These are phyloP conservation scores for Origma solitaria DNA, from an alignment of 2,113 vertebrate genomes.

Conservation along the genomic window DNA sequence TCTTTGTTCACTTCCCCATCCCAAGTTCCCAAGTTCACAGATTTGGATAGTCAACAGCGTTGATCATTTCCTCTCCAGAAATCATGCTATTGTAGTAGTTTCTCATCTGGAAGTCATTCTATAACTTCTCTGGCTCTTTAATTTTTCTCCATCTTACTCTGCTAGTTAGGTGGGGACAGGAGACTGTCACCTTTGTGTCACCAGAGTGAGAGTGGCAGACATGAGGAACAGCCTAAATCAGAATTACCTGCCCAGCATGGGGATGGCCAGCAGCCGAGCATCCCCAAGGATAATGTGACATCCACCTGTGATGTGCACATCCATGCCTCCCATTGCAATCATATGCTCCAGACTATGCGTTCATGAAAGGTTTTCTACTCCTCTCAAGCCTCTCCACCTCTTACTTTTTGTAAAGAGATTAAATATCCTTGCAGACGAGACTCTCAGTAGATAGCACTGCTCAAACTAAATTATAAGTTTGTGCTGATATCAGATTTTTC, in stretches of 20 bases:
- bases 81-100: neutral
- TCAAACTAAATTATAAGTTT: neutral
- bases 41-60: neutral
- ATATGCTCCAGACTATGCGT: neutral
- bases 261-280: neutral
- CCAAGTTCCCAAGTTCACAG: neutral
- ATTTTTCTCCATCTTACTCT: neutral
- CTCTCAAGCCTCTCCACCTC: neutral
- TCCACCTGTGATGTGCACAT: neutral
- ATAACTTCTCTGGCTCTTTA: rapidly evolving
- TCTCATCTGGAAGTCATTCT: neutral
- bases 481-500: neutral
- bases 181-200: neutral
- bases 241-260: neutral
- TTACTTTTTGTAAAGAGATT: neutral
- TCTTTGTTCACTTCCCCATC: neutral
- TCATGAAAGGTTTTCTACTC: neutral
- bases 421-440: neutral
- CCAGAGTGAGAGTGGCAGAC: neutral
- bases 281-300: neutral
- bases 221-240: neutral
- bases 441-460: neutral
- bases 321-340: neutral
- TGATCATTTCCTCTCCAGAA: neutral
- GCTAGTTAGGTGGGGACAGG: neutral